These are phyloP conservation scores for Pseudolaguvia tuberculata DNA, from an alignment of 2,113 vertebrate genomes.

Conservation along the genomic window DNA sequence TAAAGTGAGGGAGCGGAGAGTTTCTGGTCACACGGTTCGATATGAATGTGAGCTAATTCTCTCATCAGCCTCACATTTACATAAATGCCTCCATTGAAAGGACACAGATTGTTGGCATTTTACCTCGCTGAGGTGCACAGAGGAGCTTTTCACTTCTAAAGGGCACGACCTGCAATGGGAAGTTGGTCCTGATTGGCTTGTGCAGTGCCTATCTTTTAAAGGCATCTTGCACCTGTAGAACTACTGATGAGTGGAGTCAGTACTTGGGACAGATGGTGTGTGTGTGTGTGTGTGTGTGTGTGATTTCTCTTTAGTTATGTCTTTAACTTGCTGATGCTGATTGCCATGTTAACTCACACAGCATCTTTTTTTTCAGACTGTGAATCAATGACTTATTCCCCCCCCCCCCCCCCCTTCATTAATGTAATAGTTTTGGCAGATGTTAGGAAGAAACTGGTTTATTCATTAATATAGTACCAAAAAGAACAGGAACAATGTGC, in stretches of 20 bases:
- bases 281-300: background rate
- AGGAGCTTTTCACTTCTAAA: conserved; percentile 60
- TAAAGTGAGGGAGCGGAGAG: background rate
- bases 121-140: conserved; percentile 54
- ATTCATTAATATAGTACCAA: background rate
- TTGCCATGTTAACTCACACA: conserved; percentile 13
- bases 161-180: conserved; percentile 61
- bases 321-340: conserved; percentile 19
- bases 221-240: conserved; percentile 36
- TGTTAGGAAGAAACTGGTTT: background rate
- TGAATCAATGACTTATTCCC: background rate
- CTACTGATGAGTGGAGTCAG: conserved; percentile 24
- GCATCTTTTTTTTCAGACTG: conserved; percentile 11
- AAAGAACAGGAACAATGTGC: background rate
- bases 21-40: conserved; percentile 9
- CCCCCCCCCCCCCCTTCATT: too few species aligned
- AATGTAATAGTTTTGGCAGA: background rate
- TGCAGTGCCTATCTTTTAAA: conserved; percentile 41
- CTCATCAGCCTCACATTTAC: conserved; percentile 36
- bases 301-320: conserved; percentile 19
- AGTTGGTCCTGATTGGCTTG: conserved; percentile 54
- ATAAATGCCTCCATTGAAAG: conserved; percentile 53
- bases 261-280: conserved; percentile 17
- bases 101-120: conserved; percentile 52
- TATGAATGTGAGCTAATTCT: conserved; percentile 35